phyloP scores from a whole-genome alignment of 2,797 vertebrate genomes.

The Sylvia borin region DNA sequence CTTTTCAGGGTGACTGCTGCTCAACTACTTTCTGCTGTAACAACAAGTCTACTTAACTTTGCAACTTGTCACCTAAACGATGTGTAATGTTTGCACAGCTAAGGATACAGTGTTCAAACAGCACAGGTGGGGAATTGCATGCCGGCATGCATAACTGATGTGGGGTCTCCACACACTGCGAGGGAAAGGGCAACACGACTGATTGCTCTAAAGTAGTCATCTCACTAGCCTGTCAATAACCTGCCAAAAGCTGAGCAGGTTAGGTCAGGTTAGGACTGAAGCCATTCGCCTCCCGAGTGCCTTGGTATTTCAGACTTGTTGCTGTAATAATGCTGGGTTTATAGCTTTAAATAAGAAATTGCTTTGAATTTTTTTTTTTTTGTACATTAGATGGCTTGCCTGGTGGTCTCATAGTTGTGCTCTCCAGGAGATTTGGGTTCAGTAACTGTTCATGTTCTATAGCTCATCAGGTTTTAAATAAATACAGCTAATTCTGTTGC shows the following conservation, averaged over 20 bases:
- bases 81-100: constrained; percentile 60
- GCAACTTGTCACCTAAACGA: constrained; percentile 51
- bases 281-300: neutral
- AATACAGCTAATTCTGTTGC: constrained; percentile 44
- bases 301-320: constrained; percentile 30
- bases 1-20: constrained; percentile 51
- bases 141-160: neutral
- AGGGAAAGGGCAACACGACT: constrained; percentile 31
- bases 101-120: constrained; percentile 50
- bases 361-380: constrained; percentile 6
- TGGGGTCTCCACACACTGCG: neutral
- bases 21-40: constrained; percentile 56
- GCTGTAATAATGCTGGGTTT: constrained; percentile 8
- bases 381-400: neutral
- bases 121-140: constrained; percentile 20
- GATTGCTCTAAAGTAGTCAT: constrained; percentile 29
- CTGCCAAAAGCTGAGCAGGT: constrained; percentile 7
- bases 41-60: constrained; percentile 59
- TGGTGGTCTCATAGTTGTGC: constrained; percentile 30
- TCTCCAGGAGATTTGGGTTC: constrained; percentile 3
- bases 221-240: constrained; percentile 31
- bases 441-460: neutral
- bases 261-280: constrained; percentile 43
- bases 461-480: constrained; percentile 27
- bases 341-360: neutral